phyloP scores from a whole-genome alignment of 1,140 invertebrate species.

The Philopotamus ludificatus region DNA sequence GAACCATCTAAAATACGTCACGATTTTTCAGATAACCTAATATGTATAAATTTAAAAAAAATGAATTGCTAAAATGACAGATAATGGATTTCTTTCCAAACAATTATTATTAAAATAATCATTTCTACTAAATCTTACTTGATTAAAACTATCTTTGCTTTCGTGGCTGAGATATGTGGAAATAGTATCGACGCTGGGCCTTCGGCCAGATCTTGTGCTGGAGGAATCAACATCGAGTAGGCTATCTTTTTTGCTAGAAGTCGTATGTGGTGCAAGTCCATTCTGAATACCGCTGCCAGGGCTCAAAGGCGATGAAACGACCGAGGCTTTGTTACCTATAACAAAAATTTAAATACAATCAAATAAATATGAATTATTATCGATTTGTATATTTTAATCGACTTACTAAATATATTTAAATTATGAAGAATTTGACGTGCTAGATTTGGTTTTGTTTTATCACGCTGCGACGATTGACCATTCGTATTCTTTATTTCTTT shows the following conservation, averaged over 20 bases:
- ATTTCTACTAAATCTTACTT: conserved; percentile 19
- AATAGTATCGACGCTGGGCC: conserved; percentile 81
- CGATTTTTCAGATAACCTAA: too few relatives aligned
- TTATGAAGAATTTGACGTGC: conserved; percentile 75
- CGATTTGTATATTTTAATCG: not conserved
- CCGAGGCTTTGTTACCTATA: conserved; percentile 34
- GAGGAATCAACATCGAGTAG: conserved; percentile 63
- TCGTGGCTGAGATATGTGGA: conserved; percentile 86
- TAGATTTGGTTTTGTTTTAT: conserved; percentile 59
- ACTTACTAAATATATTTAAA: conserved; percentile 75
- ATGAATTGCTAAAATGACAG: too few relatives aligned
- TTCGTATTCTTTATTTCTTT: conserved; percentile 27
- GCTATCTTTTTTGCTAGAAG: conserved; percentile 22
- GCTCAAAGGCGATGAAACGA: conserved; percentile 19
- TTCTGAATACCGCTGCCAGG: conserved; percentile 25
- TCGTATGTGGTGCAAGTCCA: conserved; percentile 23
- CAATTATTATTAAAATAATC: not conserved
- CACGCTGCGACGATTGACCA: conserved; percentile 44
- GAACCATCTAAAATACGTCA: too few relatives aligned
- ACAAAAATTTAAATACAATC: not conserved
- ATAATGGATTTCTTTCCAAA: too few relatives aligned
- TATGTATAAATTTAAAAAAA: too few relatives aligned
- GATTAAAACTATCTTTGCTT: conserved; percentile 62
- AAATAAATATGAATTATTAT: conserved; percentile 3
- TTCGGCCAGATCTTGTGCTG: conserved; percentile 68